These are phyloP conservation scores for Coelogynopora nodosa DNA, from an alignment of 2,888 invertebrate genomes.

Conservation along the genomic window DNA sequence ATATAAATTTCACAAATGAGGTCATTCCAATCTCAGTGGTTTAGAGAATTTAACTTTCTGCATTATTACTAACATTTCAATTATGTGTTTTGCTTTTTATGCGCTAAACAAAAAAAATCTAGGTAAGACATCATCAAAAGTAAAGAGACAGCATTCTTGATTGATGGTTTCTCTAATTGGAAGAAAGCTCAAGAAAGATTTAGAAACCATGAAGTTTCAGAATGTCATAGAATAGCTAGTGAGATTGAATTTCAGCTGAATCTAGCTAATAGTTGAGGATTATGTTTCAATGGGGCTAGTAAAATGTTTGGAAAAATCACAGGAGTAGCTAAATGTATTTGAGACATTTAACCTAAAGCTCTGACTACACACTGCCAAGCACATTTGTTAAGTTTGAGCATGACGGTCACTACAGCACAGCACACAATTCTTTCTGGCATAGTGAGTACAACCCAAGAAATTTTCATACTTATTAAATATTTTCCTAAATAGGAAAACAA, in stretches of 20 bases:
- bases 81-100: no score
- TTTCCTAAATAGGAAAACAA: neutral
- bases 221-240: neutral
- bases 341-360: neutral
- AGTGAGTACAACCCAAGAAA: neutral
- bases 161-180: neutral
- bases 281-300: neutral
- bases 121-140: no score
- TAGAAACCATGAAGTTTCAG: conserved; percentile 13
- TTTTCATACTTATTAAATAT: neutral
- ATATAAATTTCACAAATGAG: no score
- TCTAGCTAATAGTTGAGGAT: neutral
- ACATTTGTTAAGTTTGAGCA: neutral
- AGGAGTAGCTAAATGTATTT: neutral
- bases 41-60: no score
- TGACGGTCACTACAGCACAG: neutral
- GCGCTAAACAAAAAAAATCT: no score
- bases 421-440: neutral
- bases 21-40: no score
- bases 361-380: neutral
- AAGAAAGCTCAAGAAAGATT: conserved; percentile 8
- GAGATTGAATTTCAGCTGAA: neutral
- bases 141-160: no score
- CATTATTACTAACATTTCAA: no score
- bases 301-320: neutral